A percentile compares a stretch with the other conserved stretches of the same genome.
Evolutionary conservation across 2,113 vertebrate species (phyloP).

Genomic region (Rhombomys opimus): DNA sequence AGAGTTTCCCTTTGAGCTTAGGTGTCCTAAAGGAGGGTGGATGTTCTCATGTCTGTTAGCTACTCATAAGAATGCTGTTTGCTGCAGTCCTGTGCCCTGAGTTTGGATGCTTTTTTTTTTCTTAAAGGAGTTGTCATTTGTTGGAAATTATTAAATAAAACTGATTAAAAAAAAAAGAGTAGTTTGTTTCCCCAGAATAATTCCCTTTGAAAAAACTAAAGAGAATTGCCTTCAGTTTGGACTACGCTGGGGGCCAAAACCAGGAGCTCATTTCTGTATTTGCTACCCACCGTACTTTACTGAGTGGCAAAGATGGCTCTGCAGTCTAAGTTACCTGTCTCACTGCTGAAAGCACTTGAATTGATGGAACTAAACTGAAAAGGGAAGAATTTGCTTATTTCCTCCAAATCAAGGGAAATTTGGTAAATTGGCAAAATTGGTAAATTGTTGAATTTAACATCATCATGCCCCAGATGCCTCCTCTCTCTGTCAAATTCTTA

Average conservation of each 20-base stretch:
- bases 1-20: no score
- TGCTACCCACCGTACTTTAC: not conserved
- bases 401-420: constrained; percentile 1
- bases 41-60: no score
- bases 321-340: not conserved
- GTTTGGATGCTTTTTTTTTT: no score
- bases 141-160: no score
- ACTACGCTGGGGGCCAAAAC: not conserved
- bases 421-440: not conserved
- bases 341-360: not conserved
- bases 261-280: not conserved
- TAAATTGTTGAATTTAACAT: constrained; percentile 16
- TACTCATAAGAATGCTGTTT: no score
- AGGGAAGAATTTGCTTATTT: constrained; percentile 18
- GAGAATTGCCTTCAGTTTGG: not conserved
- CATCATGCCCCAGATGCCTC: not conserved
- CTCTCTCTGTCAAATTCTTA: constrained; percentile 7
- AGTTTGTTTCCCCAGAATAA: not conserved
- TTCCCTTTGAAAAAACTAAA: not conserved
- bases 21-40: no score
- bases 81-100: no score
- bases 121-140: no score
- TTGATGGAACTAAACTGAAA: not conserved
- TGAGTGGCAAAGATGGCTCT: not conserved
- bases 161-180: no score